Conservation (phyloP, 2,113 vertebrate genomes). For the Ceyx melanurus region DNA sequence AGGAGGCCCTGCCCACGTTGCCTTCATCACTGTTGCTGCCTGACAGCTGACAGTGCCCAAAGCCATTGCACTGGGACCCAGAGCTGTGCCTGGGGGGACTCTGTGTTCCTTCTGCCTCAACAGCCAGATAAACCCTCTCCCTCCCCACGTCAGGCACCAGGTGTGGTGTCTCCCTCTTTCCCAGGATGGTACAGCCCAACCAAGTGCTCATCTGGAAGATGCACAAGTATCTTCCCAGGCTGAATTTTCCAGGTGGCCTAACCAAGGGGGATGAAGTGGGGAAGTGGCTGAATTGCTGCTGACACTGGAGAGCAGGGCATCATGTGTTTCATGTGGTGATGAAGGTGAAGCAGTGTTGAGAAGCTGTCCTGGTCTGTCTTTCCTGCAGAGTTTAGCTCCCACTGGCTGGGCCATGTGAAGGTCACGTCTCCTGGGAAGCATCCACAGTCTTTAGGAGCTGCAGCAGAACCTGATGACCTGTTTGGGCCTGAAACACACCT, state of each 20-base stretch:
- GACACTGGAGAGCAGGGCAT: background rate
- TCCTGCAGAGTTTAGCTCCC: background rate
- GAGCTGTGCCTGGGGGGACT: background rate
- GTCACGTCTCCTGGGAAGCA: background rate
- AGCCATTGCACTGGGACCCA: background rate
- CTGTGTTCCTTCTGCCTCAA: background rate
- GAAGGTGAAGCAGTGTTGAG: background rate
- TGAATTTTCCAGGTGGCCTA: background rate
- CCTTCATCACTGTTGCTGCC: background rate
- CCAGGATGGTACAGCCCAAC: background rate
- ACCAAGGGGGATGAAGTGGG: background rate
- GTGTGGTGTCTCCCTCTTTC: background rate
- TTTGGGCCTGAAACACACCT: background rate
- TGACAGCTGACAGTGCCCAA: background rate
- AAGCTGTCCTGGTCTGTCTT: background rate
- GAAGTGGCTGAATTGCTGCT: background rate
- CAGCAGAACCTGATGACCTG: background rate
- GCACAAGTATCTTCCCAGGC: background rate
- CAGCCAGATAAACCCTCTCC: background rate
- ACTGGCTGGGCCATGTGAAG: background rate
- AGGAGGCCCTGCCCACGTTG: background rate
- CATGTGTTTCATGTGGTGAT: fast-evolving
- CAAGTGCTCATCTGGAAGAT: background rate
- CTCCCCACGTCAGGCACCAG: background rate
- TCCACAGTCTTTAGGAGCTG: background rate